phyloP scores from a whole-genome alignment of 2,797 vertebrate genomes.

The Liparis tanakae region DNA sequence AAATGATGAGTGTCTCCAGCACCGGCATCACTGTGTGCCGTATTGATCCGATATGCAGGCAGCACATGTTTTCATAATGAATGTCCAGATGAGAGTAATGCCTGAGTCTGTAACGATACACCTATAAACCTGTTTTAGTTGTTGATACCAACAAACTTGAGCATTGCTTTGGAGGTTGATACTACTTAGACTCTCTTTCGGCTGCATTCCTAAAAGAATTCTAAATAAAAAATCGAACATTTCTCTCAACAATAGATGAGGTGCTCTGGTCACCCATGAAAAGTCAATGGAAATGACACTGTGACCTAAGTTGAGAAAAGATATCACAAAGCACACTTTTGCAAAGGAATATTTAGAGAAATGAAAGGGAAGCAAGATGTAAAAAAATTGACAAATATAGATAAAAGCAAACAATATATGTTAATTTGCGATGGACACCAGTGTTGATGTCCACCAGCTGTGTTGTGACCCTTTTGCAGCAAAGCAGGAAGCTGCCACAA shows the following conservation, averaged over 20 bases:
- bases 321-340: background rate
- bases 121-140: background rate
- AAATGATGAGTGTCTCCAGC: background rate
- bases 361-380: background rate
- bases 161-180: background rate
- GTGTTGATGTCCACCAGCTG: background rate
- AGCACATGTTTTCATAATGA: background rate
- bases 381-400: background rate
- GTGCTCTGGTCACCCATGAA: background rate
- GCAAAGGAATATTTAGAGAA: background rate
- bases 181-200: background rate
- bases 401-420: background rate
- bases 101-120: background rate
- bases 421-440: background rate
- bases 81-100: conserved; percentile 1
- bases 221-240: background rate
- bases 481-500: conserved; percentile 20
- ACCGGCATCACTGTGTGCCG: background rate
- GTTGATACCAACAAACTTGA: background rate
- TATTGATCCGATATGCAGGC: background rate
- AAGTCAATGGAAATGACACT: background rate
- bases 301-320: background rate
- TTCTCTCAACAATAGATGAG: background rate
- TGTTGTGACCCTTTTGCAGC: conserved; percentile 15
- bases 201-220: background rate